phyloP scores from a whole-genome alignment of 2,113 vertebrate species.

The Myotis yumanensis region DNA sequence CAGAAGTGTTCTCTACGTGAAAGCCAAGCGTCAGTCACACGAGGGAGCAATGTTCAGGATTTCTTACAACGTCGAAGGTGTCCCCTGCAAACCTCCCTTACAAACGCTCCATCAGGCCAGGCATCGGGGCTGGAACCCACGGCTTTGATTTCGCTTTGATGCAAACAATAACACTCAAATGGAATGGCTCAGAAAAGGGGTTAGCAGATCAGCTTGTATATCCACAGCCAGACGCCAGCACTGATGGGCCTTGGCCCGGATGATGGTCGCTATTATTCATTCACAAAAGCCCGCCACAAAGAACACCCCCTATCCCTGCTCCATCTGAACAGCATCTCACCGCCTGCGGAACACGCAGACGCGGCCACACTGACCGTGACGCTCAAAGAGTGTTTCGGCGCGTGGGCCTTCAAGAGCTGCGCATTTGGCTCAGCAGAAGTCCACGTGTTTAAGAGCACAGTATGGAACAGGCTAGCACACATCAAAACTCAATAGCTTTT shows the following conservation, averaged over 20 bases:
- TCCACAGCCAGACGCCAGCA: not conserved
- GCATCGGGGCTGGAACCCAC: not conserved
- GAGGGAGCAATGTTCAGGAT: conserved; percentile 58
- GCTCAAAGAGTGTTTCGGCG: conserved; percentile 50
- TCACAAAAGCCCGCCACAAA: conserved; percentile 46
- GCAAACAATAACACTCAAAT: conserved; percentile 2
- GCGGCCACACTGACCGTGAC: not conserved
- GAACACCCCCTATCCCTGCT: not conserved
- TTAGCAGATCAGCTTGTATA: not conserved
- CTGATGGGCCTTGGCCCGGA: conserved; percentile 14
- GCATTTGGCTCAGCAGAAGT: conserved; percentile 68
- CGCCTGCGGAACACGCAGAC: not conserved
- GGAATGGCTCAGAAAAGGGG: conserved; percentile 1
- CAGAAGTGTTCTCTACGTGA: conserved; percentile 65
- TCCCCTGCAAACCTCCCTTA: not conserved
- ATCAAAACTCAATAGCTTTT: conserved; percentile 70
- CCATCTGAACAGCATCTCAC: conserved; percentile 33
- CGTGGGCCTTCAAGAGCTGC: conserved; percentile 30
- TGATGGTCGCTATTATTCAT: conserved; percentile 51
- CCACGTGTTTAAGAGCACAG: conserved; percentile 74
- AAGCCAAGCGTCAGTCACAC: conserved; percentile 68
- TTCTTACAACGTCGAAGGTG: conserved; percentile 59
- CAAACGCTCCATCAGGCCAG: not conserved
- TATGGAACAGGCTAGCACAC: conserved; percentile 73
- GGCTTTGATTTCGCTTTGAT: conserved; percentile 60